A percentile compares a stretch with the other conserved stretches of the same genome.
These are phyloP conservation scores for Clunio marinus DNA, from an alignment of 2,888 invertebrate genomes.

Conservation along the genomic window DNA sequence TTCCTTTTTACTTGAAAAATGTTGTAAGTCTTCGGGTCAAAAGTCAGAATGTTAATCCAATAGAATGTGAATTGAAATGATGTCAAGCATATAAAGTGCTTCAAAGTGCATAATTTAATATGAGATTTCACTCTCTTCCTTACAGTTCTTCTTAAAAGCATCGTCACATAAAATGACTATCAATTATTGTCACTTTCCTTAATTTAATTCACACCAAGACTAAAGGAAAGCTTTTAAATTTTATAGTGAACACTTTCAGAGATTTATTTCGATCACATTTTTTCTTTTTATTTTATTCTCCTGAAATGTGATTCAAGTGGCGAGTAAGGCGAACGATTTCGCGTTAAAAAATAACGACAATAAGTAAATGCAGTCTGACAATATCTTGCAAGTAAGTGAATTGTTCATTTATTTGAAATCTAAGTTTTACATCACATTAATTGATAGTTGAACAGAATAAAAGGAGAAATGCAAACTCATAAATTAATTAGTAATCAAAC, in stretches of 20 bases:
- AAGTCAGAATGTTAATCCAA: background rate
- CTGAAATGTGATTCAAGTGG: too few species aligned
- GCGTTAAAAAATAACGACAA: too few species aligned
- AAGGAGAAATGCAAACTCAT: too few species aligned
- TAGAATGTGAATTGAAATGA: background rate
- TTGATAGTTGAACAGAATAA: background rate
- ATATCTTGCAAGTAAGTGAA: too few species aligned
- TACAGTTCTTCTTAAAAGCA: background rate
- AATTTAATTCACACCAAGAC: background rate
- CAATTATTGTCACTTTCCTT: conserved; percentile 9
- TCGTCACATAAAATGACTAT: conserved; percentile 18
- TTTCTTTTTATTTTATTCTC: background rate
- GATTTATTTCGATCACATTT: background rate
- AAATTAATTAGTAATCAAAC: background rate
- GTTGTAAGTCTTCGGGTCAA: background rate
- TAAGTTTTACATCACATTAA: too few species aligned
- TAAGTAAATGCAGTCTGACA: too few species aligned
- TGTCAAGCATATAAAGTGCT: background rate
- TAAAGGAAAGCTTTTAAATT: conserved; percentile 11
- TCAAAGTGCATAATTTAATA: background rate
- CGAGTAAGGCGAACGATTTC: too few species aligned
- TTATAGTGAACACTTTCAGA: background rate
- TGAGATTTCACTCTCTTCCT: background rate
- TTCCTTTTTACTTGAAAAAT: too few species aligned
- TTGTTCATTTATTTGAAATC: too few species aligned